These are phyloP conservation scores for Macrostomum lignano DNA, from an alignment of 1,140 invertebrate genomes.

Conservation along the genomic window DNA sequence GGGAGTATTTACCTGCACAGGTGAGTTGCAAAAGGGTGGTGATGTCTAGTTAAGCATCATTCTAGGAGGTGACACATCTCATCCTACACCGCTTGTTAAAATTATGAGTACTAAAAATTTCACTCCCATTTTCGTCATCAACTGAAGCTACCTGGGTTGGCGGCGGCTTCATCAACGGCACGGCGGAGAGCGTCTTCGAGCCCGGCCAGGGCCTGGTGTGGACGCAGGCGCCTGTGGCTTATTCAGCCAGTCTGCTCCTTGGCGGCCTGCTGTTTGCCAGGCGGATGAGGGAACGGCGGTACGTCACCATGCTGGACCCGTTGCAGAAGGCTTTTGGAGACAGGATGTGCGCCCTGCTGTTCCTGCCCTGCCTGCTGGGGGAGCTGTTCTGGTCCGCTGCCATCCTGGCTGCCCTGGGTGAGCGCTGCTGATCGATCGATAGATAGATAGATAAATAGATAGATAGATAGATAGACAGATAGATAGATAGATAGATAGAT, in stretches of 20 bases:
- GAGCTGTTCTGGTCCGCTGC: slow-evolving; percentile 92
- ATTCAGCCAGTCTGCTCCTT: slow-evolving; percentile 21
- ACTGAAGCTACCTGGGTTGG: slow-evolving; percentile 74
- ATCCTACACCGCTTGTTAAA: not conserved
- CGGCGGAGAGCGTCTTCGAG: slow-evolving; percentile 73
- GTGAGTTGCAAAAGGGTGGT: slow-evolving; percentile 27
- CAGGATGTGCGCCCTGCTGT: slow-evolving; percentile 76
- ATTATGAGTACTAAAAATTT: not conserved
- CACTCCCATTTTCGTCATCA: not conserved
- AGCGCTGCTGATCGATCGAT: not conserved
- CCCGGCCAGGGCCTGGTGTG: slow-evolving; percentile 46
- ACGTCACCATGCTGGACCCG: slow-evolving; percentile 93
- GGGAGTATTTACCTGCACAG: slow-evolving; percentile 90
- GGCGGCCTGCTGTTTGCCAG: slow-evolving; percentile 89
- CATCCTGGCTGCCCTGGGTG: slow-evolving; percentile 66
- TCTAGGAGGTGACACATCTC: slow-evolving; percentile 1
- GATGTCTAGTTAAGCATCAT: not conserved
- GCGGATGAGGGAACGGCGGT: slow-evolving; percentile 79
- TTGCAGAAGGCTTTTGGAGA: slow-evolving; percentile 67
- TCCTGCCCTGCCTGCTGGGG: slow-evolving; percentile 73
- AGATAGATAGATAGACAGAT: too few species aligned
- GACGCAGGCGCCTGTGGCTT: slow-evolving; percentile 47
- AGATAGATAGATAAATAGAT: too few species aligned
- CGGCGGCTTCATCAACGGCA: slow-evolving; percentile 91
- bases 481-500: too few species aligned